Conservation (phyloP, 2,888 invertebrate genomes). For the Leptura quadrifasciata region DNA sequence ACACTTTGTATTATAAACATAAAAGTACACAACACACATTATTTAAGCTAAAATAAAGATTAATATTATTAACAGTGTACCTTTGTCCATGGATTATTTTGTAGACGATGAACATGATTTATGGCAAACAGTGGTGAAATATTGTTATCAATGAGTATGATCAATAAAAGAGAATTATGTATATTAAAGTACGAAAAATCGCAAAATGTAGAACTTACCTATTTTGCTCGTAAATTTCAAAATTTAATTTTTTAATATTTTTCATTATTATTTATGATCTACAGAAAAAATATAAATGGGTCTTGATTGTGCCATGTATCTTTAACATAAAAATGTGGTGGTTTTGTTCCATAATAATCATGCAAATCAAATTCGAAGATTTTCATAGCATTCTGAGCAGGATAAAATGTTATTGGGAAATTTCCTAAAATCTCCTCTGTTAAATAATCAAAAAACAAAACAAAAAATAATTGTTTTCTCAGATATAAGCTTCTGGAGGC, state of each 20-base stretch:
- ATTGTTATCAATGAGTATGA: background rate
- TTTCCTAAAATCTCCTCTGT: too few relatives aligned
- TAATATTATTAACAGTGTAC: slow-evolving; percentile 4
- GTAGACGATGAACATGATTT: background rate
- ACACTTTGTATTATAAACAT: background rate
- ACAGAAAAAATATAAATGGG: too few relatives aligned
- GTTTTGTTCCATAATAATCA: too few relatives aligned
- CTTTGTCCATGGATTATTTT: background rate
- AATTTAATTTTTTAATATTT: too few relatives aligned
- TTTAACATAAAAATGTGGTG: background rate
- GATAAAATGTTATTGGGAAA: too few relatives aligned
- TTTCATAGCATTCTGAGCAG: too few relatives aligned
- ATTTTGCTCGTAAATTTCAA: background rate
- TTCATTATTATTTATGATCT: too few relatives aligned
- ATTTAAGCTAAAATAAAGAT: background rate
- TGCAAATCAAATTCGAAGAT: too few relatives aligned
- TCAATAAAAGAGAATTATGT: slow-evolving; percentile 11
- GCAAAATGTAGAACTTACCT: background rate
- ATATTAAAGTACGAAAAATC: background rate
- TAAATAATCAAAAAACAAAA: too few relatives aligned
- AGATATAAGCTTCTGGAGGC: too few relatives aligned
- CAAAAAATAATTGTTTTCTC: too few relatives aligned
- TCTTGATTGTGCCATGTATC: slow-evolving; percentile 1
- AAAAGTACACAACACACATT: background rate
- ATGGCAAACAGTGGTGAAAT: background rate